Conservation (phyloP, 2,113 vertebrate species). For the Numida meleagris region DNA sequence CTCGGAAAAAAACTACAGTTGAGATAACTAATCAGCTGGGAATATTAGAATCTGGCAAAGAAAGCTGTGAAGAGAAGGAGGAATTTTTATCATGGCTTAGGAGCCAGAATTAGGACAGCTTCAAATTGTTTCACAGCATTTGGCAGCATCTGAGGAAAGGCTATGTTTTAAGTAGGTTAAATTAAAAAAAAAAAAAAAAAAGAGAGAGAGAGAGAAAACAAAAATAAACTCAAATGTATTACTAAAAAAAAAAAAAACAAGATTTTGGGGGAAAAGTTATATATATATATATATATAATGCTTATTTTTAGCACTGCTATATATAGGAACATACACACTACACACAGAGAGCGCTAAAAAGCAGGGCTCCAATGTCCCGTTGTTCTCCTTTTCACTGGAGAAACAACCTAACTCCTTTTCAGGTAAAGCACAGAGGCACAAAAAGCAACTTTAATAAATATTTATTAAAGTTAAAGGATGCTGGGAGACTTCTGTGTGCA, state of each 20-base stretch:
- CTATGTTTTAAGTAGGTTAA: constrained; percentile 25
- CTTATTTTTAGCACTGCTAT: not conserved
- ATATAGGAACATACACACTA: fast-evolving
- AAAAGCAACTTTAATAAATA: not conserved
- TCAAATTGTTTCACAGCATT: constrained; percentile 8
- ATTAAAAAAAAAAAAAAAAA: not conserved
- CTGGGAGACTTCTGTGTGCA: not conserved
- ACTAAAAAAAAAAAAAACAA: not conserved
- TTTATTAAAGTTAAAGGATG: not conserved
- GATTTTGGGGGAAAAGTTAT: not conserved
- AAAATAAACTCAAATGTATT: not conserved
- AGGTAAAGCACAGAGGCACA: no score
- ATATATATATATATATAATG: not conserved
- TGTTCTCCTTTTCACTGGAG: not conserved
- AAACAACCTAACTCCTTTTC: not conserved
- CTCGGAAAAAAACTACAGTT: not conserved
- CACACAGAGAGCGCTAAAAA: not conserved
- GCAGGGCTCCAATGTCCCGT: not conserved
- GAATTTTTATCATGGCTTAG: constrained; percentile 48
- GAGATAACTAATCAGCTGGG: constrained; percentile 52
- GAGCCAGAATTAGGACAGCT: constrained; percentile 49
- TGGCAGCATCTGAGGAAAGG: not conserved
- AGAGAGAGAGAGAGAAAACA: not conserved
- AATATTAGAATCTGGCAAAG: constrained; percentile 50
- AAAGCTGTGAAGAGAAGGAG: constrained; percentile 39